Evolutionary conservation across 2,113 vertebrate species (phyloP).

Genomic region (Puma concolor): DNA sequence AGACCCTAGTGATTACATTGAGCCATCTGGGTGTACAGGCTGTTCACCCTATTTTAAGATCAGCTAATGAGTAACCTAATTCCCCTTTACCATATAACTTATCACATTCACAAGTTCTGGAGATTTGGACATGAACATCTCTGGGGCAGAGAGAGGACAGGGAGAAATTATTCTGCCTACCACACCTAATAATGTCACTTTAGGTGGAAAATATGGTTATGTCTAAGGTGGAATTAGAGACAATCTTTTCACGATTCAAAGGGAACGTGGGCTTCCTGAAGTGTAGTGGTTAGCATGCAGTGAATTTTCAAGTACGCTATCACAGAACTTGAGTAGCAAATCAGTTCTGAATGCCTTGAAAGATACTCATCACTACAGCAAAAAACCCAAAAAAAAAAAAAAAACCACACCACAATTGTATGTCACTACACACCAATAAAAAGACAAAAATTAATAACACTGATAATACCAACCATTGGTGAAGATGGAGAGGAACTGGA

Average conservation of each 20-base stretch:
- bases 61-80: not conserved
- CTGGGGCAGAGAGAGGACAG: not conserved
- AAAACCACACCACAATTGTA: not conserved
- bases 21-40: not conserved
- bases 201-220: not conserved
- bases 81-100: not conserved
- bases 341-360: not conserved
- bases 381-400: not conserved
- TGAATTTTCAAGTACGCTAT: not conserved
- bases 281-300: not conserved
- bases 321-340: not conserved
- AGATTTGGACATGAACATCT: not conserved
- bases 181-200: not conserved
- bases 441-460: not conserved
- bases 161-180: not conserved
- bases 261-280: not conserved
- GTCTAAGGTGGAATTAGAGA: not conserved
- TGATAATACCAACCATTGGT: not conserved
- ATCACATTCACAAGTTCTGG: not conserved
- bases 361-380: not conserved
- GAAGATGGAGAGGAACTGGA: not conserved
- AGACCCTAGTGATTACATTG: not conserved
- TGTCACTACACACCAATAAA: not conserved
- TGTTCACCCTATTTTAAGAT: not conserved
- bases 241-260: not conserved